Evolutionary conservation across 2,113 vertebrate genomes (phyloP).

Genomic region (Trematocara nigrifrons): DNA sequence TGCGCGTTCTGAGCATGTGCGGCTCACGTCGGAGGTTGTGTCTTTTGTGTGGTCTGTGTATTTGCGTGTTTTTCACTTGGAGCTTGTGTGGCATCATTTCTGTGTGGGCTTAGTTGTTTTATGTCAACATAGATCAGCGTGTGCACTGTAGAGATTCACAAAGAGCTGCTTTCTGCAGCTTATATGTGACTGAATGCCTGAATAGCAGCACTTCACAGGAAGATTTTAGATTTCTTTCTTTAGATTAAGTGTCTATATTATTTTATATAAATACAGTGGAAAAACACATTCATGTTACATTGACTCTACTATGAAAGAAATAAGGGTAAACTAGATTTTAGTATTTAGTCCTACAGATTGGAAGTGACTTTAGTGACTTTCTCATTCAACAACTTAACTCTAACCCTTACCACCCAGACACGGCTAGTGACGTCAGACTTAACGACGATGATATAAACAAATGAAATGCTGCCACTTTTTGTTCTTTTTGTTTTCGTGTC

Average conservation of each 20-base stretch:
- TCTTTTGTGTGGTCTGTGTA: not conserved
- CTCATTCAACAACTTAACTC: accelerated
- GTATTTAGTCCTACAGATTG: accelerated
- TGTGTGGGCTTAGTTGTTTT: not conserved
- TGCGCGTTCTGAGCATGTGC: not conserved
- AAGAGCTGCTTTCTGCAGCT: not conserved
- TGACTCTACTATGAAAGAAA: not conserved
- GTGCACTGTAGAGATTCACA: not conserved
- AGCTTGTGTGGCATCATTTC: not conserved
- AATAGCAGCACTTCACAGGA: not conserved
- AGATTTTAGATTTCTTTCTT: not conserved
- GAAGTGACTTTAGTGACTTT: not conserved
- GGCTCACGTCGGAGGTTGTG: not conserved
- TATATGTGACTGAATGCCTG: not conserved
- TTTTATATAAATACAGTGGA: not conserved
- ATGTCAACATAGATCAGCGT: not conserved
- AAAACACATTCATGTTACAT: not conserved
- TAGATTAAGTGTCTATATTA: not conserved
- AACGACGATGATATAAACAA: accelerated
- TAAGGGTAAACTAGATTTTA: not conserved
- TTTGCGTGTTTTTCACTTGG: not conserved
- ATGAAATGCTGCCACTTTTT: not conserved
- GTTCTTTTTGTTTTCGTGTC: not conserved
- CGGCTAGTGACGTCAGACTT: too few species aligned
- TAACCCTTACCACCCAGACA: not conserved